phyloP scores from a whole-genome alignment of 92 coral and sea anemone species.

The Desmophyllum pertusum region DNA sequence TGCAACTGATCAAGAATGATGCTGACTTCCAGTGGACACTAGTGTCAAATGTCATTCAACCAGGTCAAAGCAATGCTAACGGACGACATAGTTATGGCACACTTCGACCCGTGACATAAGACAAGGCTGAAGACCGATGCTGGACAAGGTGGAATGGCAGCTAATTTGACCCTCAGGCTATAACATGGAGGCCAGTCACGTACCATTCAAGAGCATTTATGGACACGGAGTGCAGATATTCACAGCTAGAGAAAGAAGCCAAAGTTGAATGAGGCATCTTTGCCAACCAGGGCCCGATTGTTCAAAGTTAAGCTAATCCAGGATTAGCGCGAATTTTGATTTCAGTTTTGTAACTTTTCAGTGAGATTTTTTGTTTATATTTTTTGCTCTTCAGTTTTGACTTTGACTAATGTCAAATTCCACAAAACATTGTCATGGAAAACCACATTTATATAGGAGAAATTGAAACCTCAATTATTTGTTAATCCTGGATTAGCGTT shows the following conservation, averaged over 20 bases:
- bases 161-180: no score
- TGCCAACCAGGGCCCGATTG: slow-evolving; percentile 43
- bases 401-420: no score
- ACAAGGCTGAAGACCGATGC: slow-evolving; percentile 29
- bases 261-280: slow-evolving; percentile 28
- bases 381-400: no score
- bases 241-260: slow-evolving; percentile 48
- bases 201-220: slow-evolving; percentile 43
- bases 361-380: no score
- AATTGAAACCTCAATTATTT: no score
- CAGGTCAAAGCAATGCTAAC: neutral
- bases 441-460: no score
- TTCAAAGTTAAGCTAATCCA: no score
- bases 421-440: no score
- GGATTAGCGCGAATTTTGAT: no score
- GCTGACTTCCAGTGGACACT: slow-evolving; percentile 4
- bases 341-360: no score
- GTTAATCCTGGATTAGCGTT: no score
- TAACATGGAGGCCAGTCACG: slow-evolving; percentile 13
- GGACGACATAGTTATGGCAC: slow-evolving; percentile 31
- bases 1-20: neutral
- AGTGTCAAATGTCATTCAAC: slow-evolving; percentile 28
- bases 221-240: slow-evolving; percentile 24
- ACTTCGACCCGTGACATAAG: slow-evolving; percentile 37
- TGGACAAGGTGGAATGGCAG: neutral